These are phyloP conservation scores for Heliocidaris erythrogramma DNA, from an alignment of 35 echinoderm and acorn worm genomes.

Conservation along the genomic window DNA sequence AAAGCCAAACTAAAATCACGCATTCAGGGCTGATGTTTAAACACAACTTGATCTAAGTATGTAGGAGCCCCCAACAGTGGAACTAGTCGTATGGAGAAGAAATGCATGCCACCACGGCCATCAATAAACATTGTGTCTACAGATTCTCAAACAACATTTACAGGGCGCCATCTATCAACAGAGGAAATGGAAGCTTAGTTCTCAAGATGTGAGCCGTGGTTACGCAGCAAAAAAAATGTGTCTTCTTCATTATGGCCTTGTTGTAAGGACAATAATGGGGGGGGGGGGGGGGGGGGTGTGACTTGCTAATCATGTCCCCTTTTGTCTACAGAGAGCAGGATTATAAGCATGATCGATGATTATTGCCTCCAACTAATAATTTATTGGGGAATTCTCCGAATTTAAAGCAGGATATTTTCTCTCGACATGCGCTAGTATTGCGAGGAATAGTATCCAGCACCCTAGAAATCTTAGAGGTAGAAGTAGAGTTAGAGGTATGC, in stretches of 20 bases:
- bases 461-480: too few relatives aligned
- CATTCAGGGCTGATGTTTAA: too few relatives aligned
- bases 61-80: too few relatives aligned
- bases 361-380: not conserved
- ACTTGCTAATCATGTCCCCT: not conserved
- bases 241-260: not conserved
- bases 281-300: not conserved
- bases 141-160: not conserved
- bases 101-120: not conserved
- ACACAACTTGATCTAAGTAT: too few relatives aligned
- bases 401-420: not conserved
- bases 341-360: not conserved
- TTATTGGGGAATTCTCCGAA: not conserved
- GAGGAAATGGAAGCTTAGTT: not conserved
- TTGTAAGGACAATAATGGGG: not conserved
- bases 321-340: not conserved
- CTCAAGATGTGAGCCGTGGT: not conserved
- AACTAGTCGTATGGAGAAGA: too few relatives aligned
- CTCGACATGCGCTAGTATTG: not conserved
- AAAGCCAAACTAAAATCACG: too few relatives aligned
- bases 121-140: not conserved
- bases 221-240: conserved; percentile 9
- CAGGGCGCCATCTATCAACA: conserved; percentile 32
- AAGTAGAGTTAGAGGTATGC: too few relatives aligned
- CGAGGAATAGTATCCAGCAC: too few relatives aligned